These are phyloP conservation scores for Campoplex nolae DNA, from an alignment of 2,888 invertebrate genomes.

Conservation along the genomic window DNA sequence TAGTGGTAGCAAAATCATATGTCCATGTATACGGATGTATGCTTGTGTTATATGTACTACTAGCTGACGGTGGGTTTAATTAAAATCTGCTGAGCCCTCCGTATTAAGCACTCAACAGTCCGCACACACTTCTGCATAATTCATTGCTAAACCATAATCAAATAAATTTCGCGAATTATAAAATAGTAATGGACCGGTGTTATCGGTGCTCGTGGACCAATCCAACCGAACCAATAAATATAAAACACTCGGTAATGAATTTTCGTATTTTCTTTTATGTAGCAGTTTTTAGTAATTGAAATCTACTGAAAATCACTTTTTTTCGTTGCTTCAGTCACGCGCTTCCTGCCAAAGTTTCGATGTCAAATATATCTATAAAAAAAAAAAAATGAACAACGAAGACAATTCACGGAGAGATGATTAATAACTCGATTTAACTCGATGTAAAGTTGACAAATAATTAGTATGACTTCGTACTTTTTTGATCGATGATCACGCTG, in stretches of 20 bases:
- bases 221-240: neutral
- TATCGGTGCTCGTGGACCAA: neutral
- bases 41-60: constrained; percentile 15
- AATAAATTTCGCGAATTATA: constrained; percentile 52
- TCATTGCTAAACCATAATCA: constrained; percentile 52
- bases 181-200: constrained; percentile 42
- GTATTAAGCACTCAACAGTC: constrained; percentile 46
- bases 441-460: too few species aligned
- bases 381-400: neutral
- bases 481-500: neutral
- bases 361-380: too few species aligned
- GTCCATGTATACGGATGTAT: neutral
- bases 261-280: neutral
- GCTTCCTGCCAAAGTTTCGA: too few species aligned
- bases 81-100: constrained; percentile 39
- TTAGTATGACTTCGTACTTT: neutral
- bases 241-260: neutral
- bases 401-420: neutral
- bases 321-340: too few species aligned
- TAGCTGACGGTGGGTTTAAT: constrained; percentile 48
- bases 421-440: too few species aligned
- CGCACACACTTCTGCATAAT: constrained; percentile 51
- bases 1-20: constrained; percentile 6
- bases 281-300: neutral
- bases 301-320: neutral